Evolutionary conservation across 2,888 invertebrate genomes (phyloP), one percentile per base, ranked within the genome.

Genomic region (Apomyelois bistriatella): DNA sequence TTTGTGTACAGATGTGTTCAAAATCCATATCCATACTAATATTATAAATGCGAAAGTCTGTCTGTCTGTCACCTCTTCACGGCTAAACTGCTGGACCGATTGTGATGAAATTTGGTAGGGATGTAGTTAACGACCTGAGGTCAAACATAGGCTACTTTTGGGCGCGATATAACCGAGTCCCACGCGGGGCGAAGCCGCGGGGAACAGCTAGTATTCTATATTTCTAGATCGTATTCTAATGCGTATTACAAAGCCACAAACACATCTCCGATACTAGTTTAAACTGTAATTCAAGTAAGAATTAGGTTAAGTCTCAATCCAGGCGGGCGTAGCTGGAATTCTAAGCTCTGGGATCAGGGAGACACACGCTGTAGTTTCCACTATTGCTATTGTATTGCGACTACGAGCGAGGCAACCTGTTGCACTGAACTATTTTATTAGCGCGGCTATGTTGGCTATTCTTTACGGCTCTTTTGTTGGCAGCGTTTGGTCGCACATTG

Each of bases 401-500:
- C 16, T 40, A 40, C 40, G 79, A 70, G 80, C 75, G 61, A 61
- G 66, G 63, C 78, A 76, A 89, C 88, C 89, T 89, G 89, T 89
- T 89, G 89, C 89, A 61, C 71, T 69, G 76, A 86, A 87, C 89
- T 89, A 89, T 89, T 89, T 89, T 89, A 88, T 88, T 89, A 88
- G 85, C 79, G 72, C 76, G 78, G 79, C 82, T 83, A 79, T 85
- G 86, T 84, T 73, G 85, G 81, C 86, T 84, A 88, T 89, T 89
- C 89, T 89, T 89, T 88, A 89, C 82, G 77, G 80, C 77, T 78
- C 86, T 85, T 86, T 87, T 87, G 87, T 87, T 81, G 79, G 77
- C 73, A 75, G 75, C 83, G 85, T 82, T 85, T 85, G 84, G 84
- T 82, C 79, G 73, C 79, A 76, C 74, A 74, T 74, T 77, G 78